These are phyloP conservation scores for Zeuzera pyrina DNA, from an alignment of 2,888 invertebrate species.

Conservation along the genomic window DNA sequence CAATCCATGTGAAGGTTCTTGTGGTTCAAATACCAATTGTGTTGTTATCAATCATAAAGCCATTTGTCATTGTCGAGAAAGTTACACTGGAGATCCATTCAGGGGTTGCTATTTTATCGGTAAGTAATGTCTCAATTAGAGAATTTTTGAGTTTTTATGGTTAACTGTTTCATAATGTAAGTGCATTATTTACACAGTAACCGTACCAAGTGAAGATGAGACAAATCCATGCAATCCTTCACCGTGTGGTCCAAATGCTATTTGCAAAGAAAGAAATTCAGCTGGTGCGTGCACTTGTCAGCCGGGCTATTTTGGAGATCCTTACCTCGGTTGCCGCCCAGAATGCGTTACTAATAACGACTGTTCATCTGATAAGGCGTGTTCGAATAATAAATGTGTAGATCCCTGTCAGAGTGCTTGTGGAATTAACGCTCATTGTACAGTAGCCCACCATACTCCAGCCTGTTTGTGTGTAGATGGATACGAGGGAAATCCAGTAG, in stretches of 20 bases:
- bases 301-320: conserved; percentile 89
- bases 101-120: conserved; percentile 76
- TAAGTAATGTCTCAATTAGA: conserved; percentile 27
- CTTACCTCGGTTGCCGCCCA: conserved; percentile 87
- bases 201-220: conserved; percentile 76
- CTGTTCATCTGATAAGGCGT: conserved; percentile 82
- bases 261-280: conserved; percentile 86
- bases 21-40: conserved; percentile 85
- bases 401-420: conserved; percentile 89
- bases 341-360: conserved; percentile 90
- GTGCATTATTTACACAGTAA: conserved; percentile 45
- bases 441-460: conserved; percentile 86
- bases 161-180: conserved; percentile 4
- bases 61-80: conserved; percentile 84
- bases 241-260: conserved; percentile 89
- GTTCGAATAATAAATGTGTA: conserved; percentile 87
- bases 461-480: conserved; percentile 85
- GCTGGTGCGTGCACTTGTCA: conserved; percentile 89
- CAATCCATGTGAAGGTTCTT: conserved; percentile 89
- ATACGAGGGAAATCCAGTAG: conserved; percentile 83
- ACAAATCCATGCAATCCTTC: conserved; percentile 87
- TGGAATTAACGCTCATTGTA: conserved; percentile 85
- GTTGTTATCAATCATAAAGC: conserved; percentile 88
- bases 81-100: conserved; percentile 90
- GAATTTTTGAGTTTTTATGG: not conserved